Base-by-base conservation (phyloP, 1,140 invertebrate genomes). In the Venturia canescens region DNA sequence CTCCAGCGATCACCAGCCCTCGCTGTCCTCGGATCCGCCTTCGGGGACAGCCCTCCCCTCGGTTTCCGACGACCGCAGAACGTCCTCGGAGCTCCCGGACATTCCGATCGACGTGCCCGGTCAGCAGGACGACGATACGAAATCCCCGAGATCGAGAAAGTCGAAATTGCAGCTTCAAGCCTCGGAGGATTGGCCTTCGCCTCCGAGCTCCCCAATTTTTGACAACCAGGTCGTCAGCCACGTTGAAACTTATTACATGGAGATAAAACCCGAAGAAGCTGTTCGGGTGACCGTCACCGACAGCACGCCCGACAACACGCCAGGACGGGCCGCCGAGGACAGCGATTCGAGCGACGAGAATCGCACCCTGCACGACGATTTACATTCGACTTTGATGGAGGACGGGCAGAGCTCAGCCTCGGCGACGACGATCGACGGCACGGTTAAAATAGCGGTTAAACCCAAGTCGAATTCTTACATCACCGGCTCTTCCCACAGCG, bases 221-320 rank as follows among this genome's bases (percentile, higher is more conserved):
- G 94, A 95, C 76, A 94, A 93, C 4, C 92, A 92, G 31, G 90
- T 95, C 16, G 93, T 96, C n/a, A 95, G 95, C 86, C 95, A 96
- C 87, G 95, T 97, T n/a, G 95, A 97, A 90, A 96, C 96, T 31
- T 97, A 96, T 88, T 97, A 96, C 83, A 94, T 96, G 91, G 96
- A 95, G 81, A 94, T 95, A 53, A 95, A 96, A 86, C 95, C 94
- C 0, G 95, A 96, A 90, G 93, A 94, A 88, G 92, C 94, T 2
- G 94, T 94, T 57, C 95, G 95, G 88, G 95, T 97, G 0, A 89
- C 94, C 6, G 93, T 94, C 80, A 94, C 93, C 31, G 93, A 93
- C 81, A 91, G 94, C 89, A 87, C 91, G 1, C 50, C 50, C 16
- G 93, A 94, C 60, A 92, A 87, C 21, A 90, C 90, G 6, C 86